Evolutionary conservation across 2,888 invertebrate species (phyloP), one percentile per base, ranked within the genome.

Genomic region (Ennomos erosarius): DNA sequence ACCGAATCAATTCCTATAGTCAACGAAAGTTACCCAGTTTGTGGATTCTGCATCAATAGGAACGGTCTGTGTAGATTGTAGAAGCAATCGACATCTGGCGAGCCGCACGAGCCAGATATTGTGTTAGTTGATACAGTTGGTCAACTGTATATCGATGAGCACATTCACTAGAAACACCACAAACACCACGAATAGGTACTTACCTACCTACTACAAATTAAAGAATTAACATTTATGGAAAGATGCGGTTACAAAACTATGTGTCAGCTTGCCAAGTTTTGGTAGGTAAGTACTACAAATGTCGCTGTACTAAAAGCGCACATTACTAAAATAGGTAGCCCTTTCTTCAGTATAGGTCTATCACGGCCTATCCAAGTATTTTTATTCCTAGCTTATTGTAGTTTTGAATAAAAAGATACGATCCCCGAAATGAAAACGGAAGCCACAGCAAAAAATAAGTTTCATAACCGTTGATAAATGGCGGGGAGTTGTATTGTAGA

Each of bases 61-160:
- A 26, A 26, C 26, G 26, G 26, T 26, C 6, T 26, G 26, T 75
- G 72, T 74, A 79, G 76, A 34, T 3, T 75, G 72, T 74, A 79
- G 76, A 34, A 35, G 34, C 35, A 37, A 47, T 12, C 47, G 35
- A 47, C 38, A 39, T 11, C 38, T n/a, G 11, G 38, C 38, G 40
- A 47, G 37, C 46, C 55, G 37, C 38, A n/a, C 48, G 38, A 37
- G 36, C 12, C 55, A 49, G 49, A 55, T 44, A 55, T 49, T 55
- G 55, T 55, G 49, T 49, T 49, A 50, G 36, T 45, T 34, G 49
- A 48, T 46, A 34, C 37, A 12, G n/a, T 33, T 43, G 11, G 34
- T n/a, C 10, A 26, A 26, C 26, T 26, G 26, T 26, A 26, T 26
- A 26, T 26, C 37, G n/a, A 39, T 12, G 10, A 38, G 37, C 38